phyloP scores from a whole-genome alignment of 2,113 vertebrate species.

The Calypte anna region DNA sequence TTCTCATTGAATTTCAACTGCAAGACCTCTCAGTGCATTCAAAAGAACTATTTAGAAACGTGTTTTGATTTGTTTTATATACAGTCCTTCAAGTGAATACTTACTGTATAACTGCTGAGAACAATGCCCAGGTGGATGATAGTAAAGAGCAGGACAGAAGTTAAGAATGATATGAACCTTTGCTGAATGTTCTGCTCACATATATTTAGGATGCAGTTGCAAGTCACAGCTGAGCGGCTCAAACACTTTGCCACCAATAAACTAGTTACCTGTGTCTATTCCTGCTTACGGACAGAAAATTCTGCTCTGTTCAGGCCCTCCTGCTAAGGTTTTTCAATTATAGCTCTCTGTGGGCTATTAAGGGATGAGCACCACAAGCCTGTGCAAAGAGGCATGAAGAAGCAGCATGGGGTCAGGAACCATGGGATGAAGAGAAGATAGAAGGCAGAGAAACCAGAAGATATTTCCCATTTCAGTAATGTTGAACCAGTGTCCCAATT shows the following conservation, averaged over 20 bases:
- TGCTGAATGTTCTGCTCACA: background rate
- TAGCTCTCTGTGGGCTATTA: background rate
- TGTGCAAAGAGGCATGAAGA: background rate
- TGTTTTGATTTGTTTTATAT: background rate
- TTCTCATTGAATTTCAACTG: background rate
- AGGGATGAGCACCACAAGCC: background rate
- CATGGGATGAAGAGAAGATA: background rate
- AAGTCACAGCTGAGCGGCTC: background rate
- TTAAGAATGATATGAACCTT: background rate
- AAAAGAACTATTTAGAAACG: background rate
- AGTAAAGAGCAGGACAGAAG: background rate
- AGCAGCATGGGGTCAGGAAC: background rate
- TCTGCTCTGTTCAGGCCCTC: background rate
- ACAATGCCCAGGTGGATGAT: background rate
- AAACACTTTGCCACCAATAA: background rate
- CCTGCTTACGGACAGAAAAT: background rate
- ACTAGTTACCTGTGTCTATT: background rate
- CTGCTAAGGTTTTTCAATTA: background rate
- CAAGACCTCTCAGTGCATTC: background rate
- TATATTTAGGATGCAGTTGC: background rate
- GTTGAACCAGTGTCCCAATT: background rate
- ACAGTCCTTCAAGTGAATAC: background rate
- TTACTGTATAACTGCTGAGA: background rate
- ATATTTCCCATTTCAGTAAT: background rate
- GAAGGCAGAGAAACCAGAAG: background rate